phyloP scores from a whole-genome alignment of 1,140 invertebrate genomes.

The Lepidotrigona ventralis region DNA sequence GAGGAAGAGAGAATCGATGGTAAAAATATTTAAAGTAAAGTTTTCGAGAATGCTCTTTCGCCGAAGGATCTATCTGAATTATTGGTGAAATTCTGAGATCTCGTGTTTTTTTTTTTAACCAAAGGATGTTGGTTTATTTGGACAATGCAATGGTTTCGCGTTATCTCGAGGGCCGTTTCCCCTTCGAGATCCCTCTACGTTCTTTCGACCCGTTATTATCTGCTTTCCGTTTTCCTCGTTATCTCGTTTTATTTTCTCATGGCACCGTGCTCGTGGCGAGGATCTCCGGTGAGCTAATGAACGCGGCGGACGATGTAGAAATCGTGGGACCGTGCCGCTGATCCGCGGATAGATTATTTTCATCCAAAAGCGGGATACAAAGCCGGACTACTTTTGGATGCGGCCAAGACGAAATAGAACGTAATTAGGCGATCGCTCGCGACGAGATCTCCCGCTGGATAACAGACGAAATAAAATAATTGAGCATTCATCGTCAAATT shows the following conservation, averaged over 20 bases:
- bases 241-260: conserved; percentile 49
- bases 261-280: conserved; percentile 38
- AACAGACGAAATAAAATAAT: conserved; percentile 1
- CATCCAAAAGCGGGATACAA: conserved; percentile 50
- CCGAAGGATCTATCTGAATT: no score
- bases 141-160: conserved; percentile 6
- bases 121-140: neutral
- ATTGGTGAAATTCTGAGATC: neutral
- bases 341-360: conserved; percentile 47
- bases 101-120: neutral
- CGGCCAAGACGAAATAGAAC: conserved; percentile 10
- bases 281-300: conserved; percentile 46
- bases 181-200: neutral
- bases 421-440: conserved; percentile 21
- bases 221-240: conserved; percentile 38
- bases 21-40: no score
- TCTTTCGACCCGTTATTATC: conserved; percentile 31
- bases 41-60: no score
- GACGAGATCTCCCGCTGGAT: neutral
- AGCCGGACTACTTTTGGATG: conserved; percentile 38
- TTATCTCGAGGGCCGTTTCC: neutral
- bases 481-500: neutral
- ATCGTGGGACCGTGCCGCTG: conserved; percentile 42
- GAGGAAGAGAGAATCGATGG: neutral
- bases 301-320: conserved; percentile 48